A percentile compares a stretch with the other conserved stretches of the same genome.
phyloP scores from a whole-genome alignment of 2,797 vertebrate species.

The Notolepis coatsorum region DNA sequence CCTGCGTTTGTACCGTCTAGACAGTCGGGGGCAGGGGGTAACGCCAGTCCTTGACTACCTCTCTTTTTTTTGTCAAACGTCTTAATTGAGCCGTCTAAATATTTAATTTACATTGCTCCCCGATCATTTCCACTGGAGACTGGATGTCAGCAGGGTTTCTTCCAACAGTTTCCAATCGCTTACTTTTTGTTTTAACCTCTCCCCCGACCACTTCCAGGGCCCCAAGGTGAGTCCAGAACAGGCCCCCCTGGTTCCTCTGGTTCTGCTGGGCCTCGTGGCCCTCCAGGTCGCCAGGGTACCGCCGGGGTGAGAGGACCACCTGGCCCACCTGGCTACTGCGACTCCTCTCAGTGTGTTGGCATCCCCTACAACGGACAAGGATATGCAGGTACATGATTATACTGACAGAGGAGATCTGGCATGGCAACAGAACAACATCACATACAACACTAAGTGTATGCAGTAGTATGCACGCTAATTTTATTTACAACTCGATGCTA shows the following conservation, averaged over 20 bases:
- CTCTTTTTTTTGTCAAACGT: constrained; percentile 46
- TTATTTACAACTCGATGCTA: constrained; percentile 53
- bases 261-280: constrained; percentile 91
- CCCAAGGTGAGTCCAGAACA: constrained; percentile 92
- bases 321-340: constrained; percentile 95
- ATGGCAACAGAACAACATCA: constrained; percentile 57
- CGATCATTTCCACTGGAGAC: constrained; percentile 56
- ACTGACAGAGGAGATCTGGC: constrained; percentile 57
- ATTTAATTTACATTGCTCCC: constrained; percentile 71
- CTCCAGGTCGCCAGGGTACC: constrained; percentile 92
- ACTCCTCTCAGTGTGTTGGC: constrained; percentile 98
- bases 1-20: constrained; percentile 79
- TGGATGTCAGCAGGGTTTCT: constrained; percentile 61
- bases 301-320: constrained; percentile 92
- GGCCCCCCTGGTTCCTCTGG: constrained; percentile 92
- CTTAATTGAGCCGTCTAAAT: constrained; percentile 81
- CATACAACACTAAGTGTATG: constrained; percentile 55
- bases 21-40: constrained; percentile 70
- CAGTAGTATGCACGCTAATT: constrained; percentile 69
- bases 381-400: constrained; percentile 90
- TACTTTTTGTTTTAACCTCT: constrained; percentile 22
- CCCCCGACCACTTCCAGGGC: constrained; percentile 80
- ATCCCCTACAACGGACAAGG: constrained; percentile 99
- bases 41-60: constrained; percentile 52
- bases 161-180: constrained; percentile 27